A percentile compares a stretch with the other conserved stretches of the same genome.
Conservation (phyloP, 2,797 vertebrate species). For the Sebastes jordani region DNA sequence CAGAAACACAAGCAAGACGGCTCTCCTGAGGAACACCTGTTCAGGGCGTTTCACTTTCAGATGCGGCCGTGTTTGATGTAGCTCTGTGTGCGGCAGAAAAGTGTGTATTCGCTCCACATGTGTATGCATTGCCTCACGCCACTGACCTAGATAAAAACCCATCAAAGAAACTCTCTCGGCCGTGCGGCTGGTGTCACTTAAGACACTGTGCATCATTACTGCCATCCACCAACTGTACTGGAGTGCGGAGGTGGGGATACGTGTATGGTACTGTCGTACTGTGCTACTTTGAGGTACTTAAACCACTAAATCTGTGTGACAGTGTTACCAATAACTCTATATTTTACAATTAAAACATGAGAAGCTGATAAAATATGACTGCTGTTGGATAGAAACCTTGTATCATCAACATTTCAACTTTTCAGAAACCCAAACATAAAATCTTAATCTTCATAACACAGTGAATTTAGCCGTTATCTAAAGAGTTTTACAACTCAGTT, state of each 20-base stretch:
- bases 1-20: constrained; percentile 46
- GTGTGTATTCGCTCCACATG: constrained; percentile 1
- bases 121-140: constrained; percentile 39
- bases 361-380: neutral
- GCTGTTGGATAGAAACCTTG: neutral
- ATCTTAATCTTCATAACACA: neutral
- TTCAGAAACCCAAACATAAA: neutral
- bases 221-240: neutral
- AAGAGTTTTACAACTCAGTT: neutral
- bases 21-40: constrained; percentile 69
- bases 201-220: neutral
- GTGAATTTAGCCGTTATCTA: neutral
- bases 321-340: neutral
- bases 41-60: constrained; percentile 41
- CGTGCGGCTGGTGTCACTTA: neutral
- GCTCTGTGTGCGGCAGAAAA: constrained; percentile 8
- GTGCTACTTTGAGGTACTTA: neutral
- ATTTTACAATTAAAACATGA: neutral
- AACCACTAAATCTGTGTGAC: neutral
- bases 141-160: constrained; percentile 49
- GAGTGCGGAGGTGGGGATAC: no score
- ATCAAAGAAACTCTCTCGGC: constrained; percentile 24
- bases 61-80: constrained; percentile 56
- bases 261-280: no score
- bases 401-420: neutral